Evolutionary conservation across 2,113 vertebrate genomes (phyloP).

Genomic region (Cranoglanis bouderius): DNA sequence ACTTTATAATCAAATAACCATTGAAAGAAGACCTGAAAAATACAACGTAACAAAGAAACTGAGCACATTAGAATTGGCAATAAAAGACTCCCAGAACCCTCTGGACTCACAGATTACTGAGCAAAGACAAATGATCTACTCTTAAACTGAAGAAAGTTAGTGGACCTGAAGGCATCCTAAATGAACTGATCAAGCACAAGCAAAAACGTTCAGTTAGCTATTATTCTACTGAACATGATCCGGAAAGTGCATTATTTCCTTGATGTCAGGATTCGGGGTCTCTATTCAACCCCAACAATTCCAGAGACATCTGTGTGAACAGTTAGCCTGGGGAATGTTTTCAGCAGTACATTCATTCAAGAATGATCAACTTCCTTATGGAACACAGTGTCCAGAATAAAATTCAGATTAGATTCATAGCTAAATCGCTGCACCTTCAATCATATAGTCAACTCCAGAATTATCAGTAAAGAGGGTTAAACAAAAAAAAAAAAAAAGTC

Average conservation of each 20-base stretch:
- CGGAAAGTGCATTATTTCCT: not conserved
- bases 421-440: not conserved
- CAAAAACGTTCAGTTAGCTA: not conserved
- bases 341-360: not conserved
- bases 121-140: not conserved
- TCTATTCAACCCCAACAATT: not conserved
- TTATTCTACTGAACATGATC: not conserved
- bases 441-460: too few species aligned
- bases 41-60: not conserved
- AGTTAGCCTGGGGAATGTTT: not conserved
- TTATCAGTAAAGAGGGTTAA: too few species aligned
- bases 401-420: not conserved
- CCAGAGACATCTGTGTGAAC: not conserved
- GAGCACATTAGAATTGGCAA: not conserved
- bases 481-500: too few species aligned
- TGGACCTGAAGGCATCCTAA: not conserved
- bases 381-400: not conserved
- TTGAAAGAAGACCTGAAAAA: not conserved
- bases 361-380: not conserved
- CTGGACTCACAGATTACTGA: not conserved
- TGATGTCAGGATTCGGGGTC: not conserved
- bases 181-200: not conserved
- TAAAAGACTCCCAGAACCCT: not conserved
- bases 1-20: slow-evolving; percentile 2
- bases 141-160: not conserved